These are phyloP conservation scores for Heteropelma amictum DNA, from an alignment of 2,888 invertebrate species.

Conservation along the genomic window DNA sequence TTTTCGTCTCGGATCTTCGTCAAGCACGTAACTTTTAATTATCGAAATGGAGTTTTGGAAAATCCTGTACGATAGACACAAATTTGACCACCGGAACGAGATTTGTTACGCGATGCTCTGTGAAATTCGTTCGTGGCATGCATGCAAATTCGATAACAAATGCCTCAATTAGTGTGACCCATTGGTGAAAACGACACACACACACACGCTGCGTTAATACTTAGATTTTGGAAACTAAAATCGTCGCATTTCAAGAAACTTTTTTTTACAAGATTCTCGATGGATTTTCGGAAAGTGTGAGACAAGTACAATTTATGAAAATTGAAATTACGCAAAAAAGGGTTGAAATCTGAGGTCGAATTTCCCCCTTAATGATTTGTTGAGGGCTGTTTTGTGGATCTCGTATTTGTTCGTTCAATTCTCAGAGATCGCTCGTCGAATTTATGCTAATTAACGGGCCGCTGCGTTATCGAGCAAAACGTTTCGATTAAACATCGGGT, in stretches of 20 bases:
- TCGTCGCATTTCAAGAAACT: too few relatives aligned
- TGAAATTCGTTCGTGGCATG: constrained; percentile 62
- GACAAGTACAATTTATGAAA: too few relatives aligned
- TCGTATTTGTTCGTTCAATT: not conserved
- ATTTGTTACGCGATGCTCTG: constrained; percentile 60
- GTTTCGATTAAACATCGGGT: constrained; percentile 16
- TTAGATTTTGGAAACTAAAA: too few relatives aligned
- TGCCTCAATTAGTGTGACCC: constrained; percentile 70
- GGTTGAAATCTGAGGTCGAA: too few relatives aligned
- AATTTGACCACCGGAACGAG: constrained; percentile 55
- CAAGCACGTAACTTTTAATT: too few relatives aligned
- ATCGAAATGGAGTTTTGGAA: too few relatives aligned
- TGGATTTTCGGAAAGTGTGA: too few relatives aligned
- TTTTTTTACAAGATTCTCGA: too few relatives aligned
- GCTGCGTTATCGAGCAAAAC: constrained; percentile 12
- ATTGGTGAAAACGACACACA: constrained; percentile 24
- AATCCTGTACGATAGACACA: not conserved
- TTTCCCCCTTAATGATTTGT: not conserved
- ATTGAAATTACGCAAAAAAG: too few relatives aligned
- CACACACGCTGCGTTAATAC: too few relatives aligned
- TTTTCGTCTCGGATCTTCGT: too few relatives aligned
- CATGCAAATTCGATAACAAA: constrained; percentile 72
- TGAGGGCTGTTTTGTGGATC: not conserved
- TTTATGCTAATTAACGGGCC: constrained; percentile 26
- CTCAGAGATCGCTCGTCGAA: not conserved